phyloP scores from a whole-genome alignment of 2,113 vertebrate genomes.

The Ovis canadensis region DNA sequence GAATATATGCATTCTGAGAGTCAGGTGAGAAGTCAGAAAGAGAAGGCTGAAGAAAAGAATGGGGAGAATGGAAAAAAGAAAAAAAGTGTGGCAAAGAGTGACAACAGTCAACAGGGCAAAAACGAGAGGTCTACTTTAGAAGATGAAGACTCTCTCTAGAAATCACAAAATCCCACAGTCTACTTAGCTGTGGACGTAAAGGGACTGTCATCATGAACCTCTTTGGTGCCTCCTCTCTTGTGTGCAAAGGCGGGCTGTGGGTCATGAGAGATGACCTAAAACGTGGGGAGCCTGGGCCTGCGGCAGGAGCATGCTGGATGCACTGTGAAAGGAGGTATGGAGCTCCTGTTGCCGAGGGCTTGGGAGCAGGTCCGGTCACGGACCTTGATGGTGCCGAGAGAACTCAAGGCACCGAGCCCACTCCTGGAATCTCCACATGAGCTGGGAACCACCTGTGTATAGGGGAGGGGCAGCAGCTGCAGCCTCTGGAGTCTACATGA shows the following conservation, averaged over 20 bases:
- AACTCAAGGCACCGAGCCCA: not conserved
- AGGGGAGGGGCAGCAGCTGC: conserved; percentile 1
- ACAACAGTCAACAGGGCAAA: not conserved
- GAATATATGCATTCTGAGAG: not conserved
- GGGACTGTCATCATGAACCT: not conserved
- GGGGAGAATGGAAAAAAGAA: not conserved
- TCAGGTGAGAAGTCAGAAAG: not conserved
- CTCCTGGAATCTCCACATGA: conserved; percentile 6
- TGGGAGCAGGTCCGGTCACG: not conserved
- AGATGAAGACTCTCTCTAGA: not conserved
- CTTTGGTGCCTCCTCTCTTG: not conserved
- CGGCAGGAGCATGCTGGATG: not conserved
- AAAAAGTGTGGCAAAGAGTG: not conserved
- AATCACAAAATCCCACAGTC: not conserved
- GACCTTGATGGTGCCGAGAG: not conserved
- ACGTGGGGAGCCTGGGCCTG: not conserved
- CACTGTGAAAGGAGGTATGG: not conserved
- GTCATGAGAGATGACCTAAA: not conserved
- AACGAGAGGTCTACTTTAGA: not conserved
- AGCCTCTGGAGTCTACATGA: not conserved
- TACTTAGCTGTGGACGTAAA: not conserved
- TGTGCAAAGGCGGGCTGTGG: not conserved
- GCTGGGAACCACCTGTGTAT: not conserved
- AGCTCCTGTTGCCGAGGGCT: not conserved
- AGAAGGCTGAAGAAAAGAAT: not conserved